Base-by-base conservation (phyloP, 2,888 invertebrate genomes). In the Meghimatium bilineatum region DNA sequence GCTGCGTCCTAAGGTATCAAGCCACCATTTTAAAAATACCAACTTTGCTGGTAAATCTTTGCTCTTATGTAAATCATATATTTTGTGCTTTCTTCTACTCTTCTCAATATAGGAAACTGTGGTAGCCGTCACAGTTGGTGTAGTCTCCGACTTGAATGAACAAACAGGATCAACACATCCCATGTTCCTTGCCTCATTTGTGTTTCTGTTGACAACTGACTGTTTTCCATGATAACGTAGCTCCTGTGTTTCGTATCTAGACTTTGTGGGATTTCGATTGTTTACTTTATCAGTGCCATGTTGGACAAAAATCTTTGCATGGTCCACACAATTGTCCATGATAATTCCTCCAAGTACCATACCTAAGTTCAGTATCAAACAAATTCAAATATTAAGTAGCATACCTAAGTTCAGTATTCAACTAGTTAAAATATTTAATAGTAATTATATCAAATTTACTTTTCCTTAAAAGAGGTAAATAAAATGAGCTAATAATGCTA, bases 1-100 rank as follows among this genome's bases (percentile, higher is more conserved):
- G 10, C 52, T 74, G 10, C 32, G 32, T 1, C 74, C 74, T 52
- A 52, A 20, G 0, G 74, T 74, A n/a, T 74, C 52, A 6, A 74
- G 52, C 74, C 74, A 74, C 74, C 74, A 74, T 32, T 52, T 74
- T 52, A 74, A 32, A 32, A 74, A 52, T 20, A 74, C 52, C 3
- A 32, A 23, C 74, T 74, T 74, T 29, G 32, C 74, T 0, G 74
- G 32, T 32, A 74, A 8, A 52, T 44, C 2, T 14, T 52, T 29
- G 1, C 20, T 32, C 74, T 26, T 52, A 10, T 8, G 49, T 32
- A 74, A 17, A 17, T 74, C 52, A 32, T 20, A 10, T 20, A 32
- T 20, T 74, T 20, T 52, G 8, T 74, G 49, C 1, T 32, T 36
- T 71, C 20, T 49, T 44, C 3, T n/a, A 52, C 5, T 20, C 32